Conservation (phyloP, 2,888 invertebrate species). For the Cheilosia grossa region DNA sequence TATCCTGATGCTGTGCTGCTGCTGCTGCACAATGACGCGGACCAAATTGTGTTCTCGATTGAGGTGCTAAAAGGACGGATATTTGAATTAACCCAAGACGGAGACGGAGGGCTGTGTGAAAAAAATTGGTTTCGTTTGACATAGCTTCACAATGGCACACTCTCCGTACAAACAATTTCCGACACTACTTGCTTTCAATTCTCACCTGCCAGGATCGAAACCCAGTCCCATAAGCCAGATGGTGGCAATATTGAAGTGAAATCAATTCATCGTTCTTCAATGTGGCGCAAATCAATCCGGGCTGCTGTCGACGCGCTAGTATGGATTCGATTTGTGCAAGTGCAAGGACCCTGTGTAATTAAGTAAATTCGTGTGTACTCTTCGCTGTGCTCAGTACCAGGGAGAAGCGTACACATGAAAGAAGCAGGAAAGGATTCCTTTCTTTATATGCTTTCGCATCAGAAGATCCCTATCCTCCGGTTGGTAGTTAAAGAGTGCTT, state of each 20-base stretch:
- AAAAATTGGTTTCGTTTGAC: constrained; percentile 61
- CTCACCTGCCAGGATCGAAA: constrained; percentile 17
- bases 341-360: constrained; percentile 38
- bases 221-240: background rate
- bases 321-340: constrained; percentile 26
- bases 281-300: constrained; percentile 8
- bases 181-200: background rate
- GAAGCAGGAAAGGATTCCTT: constrained; percentile 21
- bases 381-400: background rate
- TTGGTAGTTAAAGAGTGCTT: constrained; percentile 42
- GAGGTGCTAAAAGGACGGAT: constrained; percentile 43
- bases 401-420: background rate
- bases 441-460: background rate
- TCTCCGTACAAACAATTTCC: constrained; percentile 24
- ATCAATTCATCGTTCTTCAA: constrained; percentile 49
- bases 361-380: constrained; percentile 31
- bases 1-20: constrained; percentile 4
- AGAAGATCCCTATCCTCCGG: constrained; percentile 2
- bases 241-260: constrained; percentile 42
- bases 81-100: constrained; percentile 38
- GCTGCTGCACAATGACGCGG: constrained; percentile 38
- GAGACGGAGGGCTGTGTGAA: background rate
- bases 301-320: background rate
- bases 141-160: constrained; percentile 14
- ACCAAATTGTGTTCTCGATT: constrained; percentile 31